Base-by-base conservation (phyloP, 2,888 invertebrate species). In the Ennomos quercinarius region DNA sequence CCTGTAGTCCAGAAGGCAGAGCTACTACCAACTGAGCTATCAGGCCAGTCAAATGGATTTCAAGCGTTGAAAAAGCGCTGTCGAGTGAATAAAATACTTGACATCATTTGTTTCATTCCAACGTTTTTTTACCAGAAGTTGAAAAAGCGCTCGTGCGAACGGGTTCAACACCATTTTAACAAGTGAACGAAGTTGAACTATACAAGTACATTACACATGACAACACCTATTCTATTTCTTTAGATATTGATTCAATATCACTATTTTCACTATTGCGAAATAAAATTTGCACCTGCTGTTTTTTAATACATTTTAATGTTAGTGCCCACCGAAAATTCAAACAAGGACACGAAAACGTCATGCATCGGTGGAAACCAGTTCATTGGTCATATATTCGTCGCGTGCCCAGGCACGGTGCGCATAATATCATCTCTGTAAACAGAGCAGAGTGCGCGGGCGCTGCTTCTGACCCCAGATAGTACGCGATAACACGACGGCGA, bases 381-480 rank as follows among this genome's bases (percentile, higher is more conserved):
- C 52, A 71, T 65, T 72, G 70, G 81, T 83, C 89, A 89, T 87
- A 84, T 84, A 79, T 70, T 73, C 74, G 80, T 74, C 84, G 88
- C 89, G 87, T 89, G 89, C 82, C 78, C 81, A 42, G 46, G 39
- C 48, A 10, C 37, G 67, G 83, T 87, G 84, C 78, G 76, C 77
- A 70, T 76, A 47, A 77, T 81, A 75, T 67, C 63, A 51, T 58
- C 68, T 76, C 72, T 69, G 79, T 82, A 87, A 87, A 84, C 84
- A 84, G 80, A 74, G 66, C 78, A 74, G 76, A 78, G 79, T 75
- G 80, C 79, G 77, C 78, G 77, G 76, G 75, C 78, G 81, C 76
- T 76, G 73, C 79, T 79, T 78, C 78, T 86, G 89, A 89, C 89
- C 90, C 81, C 63, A 67, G 87, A 86, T 84, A 85, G 53, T 17